phyloP scores from a whole-genome alignment of 2,797 vertebrate genomes.

The Champsocephalus gunnari region DNA sequence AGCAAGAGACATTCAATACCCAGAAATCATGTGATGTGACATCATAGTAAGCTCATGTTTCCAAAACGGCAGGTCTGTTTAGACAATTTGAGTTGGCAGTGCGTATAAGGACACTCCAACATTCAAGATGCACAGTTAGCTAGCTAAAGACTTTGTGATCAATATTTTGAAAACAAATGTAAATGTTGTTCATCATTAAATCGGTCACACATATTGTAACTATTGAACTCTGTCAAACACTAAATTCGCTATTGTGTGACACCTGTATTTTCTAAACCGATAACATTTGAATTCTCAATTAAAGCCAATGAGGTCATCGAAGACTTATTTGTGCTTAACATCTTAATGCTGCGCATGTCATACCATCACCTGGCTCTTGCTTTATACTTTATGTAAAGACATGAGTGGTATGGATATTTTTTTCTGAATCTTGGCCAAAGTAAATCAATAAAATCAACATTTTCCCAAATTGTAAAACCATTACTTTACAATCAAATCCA shows the following conservation, averaged over 20 bases:
- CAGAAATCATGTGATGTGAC: slow-evolving; percentile 7
- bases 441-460: neutral
- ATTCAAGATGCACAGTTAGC: neutral
- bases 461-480: neutral
- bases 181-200: neutral
- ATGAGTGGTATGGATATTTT: neutral
- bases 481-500: neutral
- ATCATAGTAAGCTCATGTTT: neutral
- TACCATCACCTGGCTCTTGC: neutral
- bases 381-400: neutral
- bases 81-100: neutral
- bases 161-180: neutral
- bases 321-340: neutral
- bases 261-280: too few relatives aligned
- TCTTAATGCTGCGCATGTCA: neutral
- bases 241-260: neutral
- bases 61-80: neutral
- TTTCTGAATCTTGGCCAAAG: neutral
- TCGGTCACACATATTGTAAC: neutral
- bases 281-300: too few relatives aligned
- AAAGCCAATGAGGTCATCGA: neutral
- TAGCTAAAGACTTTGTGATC: neutral
- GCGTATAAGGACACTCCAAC: neutral
- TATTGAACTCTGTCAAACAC: neutral
- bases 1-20: neutral